Conservation (phyloP, 2,888 invertebrate genomes). For the Athetis lepigone region DNA sequence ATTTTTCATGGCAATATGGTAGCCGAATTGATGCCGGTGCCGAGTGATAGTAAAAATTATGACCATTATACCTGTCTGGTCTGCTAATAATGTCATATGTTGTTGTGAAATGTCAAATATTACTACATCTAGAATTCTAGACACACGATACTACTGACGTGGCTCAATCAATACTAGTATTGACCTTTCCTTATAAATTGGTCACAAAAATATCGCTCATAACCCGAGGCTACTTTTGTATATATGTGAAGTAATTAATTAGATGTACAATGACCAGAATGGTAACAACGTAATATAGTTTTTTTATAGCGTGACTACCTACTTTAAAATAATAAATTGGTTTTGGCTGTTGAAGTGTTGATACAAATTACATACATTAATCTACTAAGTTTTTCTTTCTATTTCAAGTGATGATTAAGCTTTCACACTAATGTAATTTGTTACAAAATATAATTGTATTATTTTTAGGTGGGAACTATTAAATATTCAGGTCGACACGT, state of each 20-base stretch:
- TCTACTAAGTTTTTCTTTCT: not conserved
- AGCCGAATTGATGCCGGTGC: too few relatives aligned
- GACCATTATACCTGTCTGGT: too few relatives aligned
- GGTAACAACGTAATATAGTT: slow-evolving; percentile 21
- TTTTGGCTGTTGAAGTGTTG: not conserved
- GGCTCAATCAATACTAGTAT: slow-evolving; percentile 44
- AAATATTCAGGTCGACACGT: not conserved
- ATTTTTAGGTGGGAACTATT: not conserved
- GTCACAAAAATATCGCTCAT: slow-evolving; percentile 33
- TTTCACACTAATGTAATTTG: not conserved
- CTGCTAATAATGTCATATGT: not conserved
- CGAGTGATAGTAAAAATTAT: too few relatives aligned
- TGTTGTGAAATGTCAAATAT: slow-evolving; percentile 1
- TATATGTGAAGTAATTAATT: slow-evolving; percentile 36
- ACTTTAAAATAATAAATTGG: slow-evolving; percentile 6
- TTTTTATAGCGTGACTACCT: slow-evolving; percentile 5
- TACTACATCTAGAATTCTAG: too few relatives aligned
- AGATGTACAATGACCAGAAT: slow-evolving; percentile 10
- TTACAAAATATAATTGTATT: not conserved
- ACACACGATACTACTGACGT: slow-evolving; percentile 13
- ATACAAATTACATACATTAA: not conserved
- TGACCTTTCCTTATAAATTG: slow-evolving; percentile 28
- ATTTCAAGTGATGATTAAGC: not conserved
- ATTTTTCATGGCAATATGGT: too few relatives aligned
- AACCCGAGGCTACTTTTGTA: not conserved